Evolutionary conservation across 2,113 vertebrate genomes (phyloP).

Genomic region (Hippocampus abdominalis): DNA sequence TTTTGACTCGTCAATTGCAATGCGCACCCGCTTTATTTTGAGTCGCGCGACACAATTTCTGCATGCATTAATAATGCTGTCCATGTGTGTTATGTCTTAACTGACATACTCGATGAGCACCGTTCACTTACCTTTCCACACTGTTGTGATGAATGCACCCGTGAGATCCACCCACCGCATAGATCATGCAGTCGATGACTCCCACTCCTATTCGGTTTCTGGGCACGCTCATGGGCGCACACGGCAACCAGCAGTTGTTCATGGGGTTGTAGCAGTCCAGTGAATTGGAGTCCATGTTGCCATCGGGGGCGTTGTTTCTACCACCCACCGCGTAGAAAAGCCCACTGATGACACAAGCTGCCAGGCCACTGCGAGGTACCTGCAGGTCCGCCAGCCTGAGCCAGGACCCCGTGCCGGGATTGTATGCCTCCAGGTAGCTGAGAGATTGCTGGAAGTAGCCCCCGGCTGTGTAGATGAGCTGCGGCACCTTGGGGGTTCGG

Average conservation of each 20-base stretch:
- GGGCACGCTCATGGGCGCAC: conserved; percentile 86
- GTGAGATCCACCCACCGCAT: conserved; percentile 88
- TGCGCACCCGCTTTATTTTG: too few species aligned
- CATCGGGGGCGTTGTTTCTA: conserved; percentile 86
- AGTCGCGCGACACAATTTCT: too few species aligned
- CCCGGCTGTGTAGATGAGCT: conserved; percentile 87
- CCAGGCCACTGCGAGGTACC: conserved; percentile 85
- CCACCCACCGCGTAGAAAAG: conserved; percentile 89
- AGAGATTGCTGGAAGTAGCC: conserved; percentile 88
- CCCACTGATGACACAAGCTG: conserved; percentile 86
- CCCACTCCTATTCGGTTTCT: conserved; percentile 89
- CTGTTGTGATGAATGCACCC: conserved; percentile 90
- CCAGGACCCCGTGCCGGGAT: conserved; percentile 79
- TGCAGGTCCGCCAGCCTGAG: conserved; percentile 82
- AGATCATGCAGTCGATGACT: conserved; percentile 89
- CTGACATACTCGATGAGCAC: background rate
- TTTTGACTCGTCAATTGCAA: too few species aligned
- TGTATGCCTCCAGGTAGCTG: conserved; percentile 84
- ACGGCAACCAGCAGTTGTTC: conserved; percentile 90
- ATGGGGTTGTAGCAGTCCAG: conserved; percentile 94
- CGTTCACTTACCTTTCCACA: conserved; percentile 79
- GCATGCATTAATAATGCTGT: background rate
- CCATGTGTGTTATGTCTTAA: background rate
- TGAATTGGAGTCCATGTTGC: conserved; percentile 87
- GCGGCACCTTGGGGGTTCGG: conserved; percentile 83